Conservation (phyloP, 2,797 vertebrate species). For the Manis javanica region DNA sequence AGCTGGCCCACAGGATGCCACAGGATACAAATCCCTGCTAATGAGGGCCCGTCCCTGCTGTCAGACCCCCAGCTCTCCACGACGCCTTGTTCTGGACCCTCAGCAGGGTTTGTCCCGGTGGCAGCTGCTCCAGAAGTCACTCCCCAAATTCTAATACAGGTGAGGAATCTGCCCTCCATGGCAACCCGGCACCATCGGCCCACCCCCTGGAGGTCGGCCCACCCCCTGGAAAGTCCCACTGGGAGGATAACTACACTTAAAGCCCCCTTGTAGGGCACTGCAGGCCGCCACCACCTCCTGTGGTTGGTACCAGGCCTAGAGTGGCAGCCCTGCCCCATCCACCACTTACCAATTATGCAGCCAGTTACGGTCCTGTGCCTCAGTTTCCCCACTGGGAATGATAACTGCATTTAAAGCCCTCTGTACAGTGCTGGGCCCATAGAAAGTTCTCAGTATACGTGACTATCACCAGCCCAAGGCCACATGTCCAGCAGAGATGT, state of each 20-base stretch:
- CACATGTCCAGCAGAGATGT: fast-evolving
- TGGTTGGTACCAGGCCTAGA: neutral
- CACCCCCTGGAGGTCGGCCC: neutral
- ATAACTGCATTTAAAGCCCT: neutral
- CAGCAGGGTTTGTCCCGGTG: neutral
- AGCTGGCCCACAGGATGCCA: fast-evolving
- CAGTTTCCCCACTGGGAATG: neutral
- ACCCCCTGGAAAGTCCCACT: neutral
- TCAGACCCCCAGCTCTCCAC: neutral
- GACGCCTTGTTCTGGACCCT: fast-evolving
- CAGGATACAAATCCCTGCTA: neutral
- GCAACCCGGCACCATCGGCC: neutral
- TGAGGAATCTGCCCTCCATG: conserved; percentile 19
- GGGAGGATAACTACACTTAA: neutral
- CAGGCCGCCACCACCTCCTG: neutral
- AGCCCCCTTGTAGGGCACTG: neutral
- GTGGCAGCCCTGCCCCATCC: neutral
- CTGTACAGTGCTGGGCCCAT: neutral
- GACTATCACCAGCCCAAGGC: neutral
- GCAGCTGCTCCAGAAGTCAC: neutral
- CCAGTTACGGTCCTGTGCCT: neutral
- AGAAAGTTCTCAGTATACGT: neutral
- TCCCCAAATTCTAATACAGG: neutral
- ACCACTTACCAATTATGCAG: neutral
- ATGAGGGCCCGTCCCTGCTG: fast-evolving